phyloP scores from a whole-genome alignment of 1,140 invertebrate species.

The Microvelia longipes region DNA sequence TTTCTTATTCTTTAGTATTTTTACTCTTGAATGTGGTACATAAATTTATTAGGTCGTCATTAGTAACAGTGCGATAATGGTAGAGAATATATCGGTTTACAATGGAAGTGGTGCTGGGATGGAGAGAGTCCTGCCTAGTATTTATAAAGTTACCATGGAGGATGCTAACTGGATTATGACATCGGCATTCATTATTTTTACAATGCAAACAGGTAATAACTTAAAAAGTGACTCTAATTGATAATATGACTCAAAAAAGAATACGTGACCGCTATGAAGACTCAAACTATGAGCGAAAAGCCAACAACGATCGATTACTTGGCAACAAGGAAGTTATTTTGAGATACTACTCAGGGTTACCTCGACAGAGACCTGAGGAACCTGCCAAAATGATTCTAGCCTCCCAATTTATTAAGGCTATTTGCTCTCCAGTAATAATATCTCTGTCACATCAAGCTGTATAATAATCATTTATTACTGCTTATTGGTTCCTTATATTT shows the following conservation, averaged over 20 bases:
- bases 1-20: no score
- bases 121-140: slow-evolving; percentile 4
- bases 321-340: background rate
- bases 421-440: no score
- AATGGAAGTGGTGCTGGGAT: no score
- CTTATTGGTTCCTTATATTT: no score
- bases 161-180: slow-evolving; percentile 87
- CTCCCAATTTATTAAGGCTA: no score
- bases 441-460: no score
- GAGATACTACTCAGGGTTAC: background rate
- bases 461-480: no score
- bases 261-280: background rate
- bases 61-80: no score
- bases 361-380: no score
- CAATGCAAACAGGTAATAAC: slow-evolving; percentile 80
- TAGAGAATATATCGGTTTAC: no score
- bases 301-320: background rate
- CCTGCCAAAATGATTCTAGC: background rate
- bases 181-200: slow-evolving; percentile 88
- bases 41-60: no score
- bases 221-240: background rate
- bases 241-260: background rate
- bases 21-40: no score
- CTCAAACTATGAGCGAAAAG: background rate
- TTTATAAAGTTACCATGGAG: slow-evolving; percentile 35